Evolutionary conservation across 2,113 vertebrate species (phyloP).

Genomic region (Engystomops pustulosus): DNA sequence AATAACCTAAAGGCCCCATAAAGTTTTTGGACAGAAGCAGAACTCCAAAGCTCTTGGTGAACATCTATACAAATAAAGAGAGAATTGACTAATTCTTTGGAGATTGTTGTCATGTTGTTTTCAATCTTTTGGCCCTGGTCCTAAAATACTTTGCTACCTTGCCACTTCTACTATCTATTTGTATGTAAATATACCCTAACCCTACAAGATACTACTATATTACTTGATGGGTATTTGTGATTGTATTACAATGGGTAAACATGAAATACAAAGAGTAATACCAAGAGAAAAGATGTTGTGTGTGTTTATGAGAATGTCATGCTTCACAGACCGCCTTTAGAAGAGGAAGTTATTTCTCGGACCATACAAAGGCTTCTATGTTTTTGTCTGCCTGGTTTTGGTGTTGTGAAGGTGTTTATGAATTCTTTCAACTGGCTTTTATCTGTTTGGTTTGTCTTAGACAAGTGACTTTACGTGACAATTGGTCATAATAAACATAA

Average conservation of each 20-base stretch:
- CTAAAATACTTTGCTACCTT: background rate
- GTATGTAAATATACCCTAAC: background rate
- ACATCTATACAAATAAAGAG: background rate
- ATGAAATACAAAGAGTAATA: slow-evolving; percentile 3
- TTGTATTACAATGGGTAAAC: slow-evolving; percentile 1
- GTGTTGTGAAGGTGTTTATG: slow-evolving; percentile 28
- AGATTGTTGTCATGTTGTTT: background rate
- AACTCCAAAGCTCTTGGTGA: too few relatives aligned
- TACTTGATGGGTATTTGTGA: background rate
- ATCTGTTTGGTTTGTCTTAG: slow-evolving; percentile 4
- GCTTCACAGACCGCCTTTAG: background rate
- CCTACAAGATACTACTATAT: background rate
- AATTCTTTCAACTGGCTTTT: slow-evolving; percentile 15
- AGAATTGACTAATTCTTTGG: background rate
- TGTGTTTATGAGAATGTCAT: slow-evolving; percentile 19
- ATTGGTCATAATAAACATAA: slow-evolving; percentile 15
- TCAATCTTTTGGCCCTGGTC: background rate
- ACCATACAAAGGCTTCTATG: background rate
- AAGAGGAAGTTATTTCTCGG: slow-evolving; percentile 25
- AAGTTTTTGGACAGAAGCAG: too few relatives aligned
- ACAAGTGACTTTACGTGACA: slow-evolving; percentile 18
- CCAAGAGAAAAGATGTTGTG: slow-evolving; percentile 29
- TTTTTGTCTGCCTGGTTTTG: background rate
- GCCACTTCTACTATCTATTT: background rate
- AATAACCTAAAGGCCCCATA: too few relatives aligned